These are phyloP conservation scores for Cephus pygmeus DNA, from an alignment of 2,888 invertebrate species.

Conservation along the genomic window DNA sequence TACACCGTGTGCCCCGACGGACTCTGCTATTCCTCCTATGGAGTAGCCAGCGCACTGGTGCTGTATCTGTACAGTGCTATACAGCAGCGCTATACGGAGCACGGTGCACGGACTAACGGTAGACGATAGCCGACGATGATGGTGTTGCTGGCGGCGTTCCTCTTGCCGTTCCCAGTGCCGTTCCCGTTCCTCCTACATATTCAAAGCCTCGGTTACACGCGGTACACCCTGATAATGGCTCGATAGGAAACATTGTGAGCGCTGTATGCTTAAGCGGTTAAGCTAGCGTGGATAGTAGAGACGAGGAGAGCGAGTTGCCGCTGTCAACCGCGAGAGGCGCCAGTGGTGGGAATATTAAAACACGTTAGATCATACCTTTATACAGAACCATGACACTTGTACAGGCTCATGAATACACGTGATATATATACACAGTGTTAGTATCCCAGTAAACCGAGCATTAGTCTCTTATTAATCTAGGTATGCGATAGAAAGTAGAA, in stretches of 20 bases:
- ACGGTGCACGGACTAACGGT: neutral
- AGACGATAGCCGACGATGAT: neutral
- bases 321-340: neutral
- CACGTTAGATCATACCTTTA: neutral
- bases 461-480: slow-evolving; percentile 13
- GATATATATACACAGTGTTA: neutral
- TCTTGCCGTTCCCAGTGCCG: neutral
- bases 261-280: slow-evolving; percentile 5
- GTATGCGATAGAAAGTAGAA: slow-evolving; percentile 11
- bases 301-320: neutral
- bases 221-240: slow-evolving; percentile 19
- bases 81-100: neutral
- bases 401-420: neutral
- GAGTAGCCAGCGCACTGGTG: neutral
- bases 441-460: slow-evolving; percentile 1
- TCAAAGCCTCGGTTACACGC: slow-evolving; percentile 23
- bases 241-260: slow-evolving; percentile 11
- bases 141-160: neutral
- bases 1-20: neutral
- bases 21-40: neutral
- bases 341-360: neutral
- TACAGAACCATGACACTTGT: neutral
- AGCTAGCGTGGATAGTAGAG: neutral
- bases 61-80: neutral
- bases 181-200: slow-evolving; percentile 20